Conservation (phyloP, 2,113 vertebrate genomes). For the Acanthochromis polyacanthus region DNA sequence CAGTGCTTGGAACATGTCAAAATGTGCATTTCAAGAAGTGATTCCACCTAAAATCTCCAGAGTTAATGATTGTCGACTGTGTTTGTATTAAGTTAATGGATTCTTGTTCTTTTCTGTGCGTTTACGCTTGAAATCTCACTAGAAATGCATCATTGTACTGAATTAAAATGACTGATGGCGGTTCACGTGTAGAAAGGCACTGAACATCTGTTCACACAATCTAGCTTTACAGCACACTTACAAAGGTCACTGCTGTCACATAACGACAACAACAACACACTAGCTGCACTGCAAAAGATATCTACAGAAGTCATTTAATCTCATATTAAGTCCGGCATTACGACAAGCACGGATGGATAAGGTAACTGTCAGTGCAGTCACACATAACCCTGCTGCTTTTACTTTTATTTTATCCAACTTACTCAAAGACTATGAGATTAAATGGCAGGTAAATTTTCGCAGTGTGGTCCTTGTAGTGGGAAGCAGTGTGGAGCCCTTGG, state of each 20-base stretch:
- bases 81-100: not conserved
- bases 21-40: not conserved
- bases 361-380: not conserved
- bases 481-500: slow-evolving; percentile 66
- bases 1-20: slow-evolving; percentile 13
- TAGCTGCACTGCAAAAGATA: slow-evolving; percentile 57
- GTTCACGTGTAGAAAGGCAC: slow-evolving; percentile 27
- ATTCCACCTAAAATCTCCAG: too few species aligned
- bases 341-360: not conserved
- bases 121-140: slow-evolving; percentile 5
- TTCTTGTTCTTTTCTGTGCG: slow-evolving; percentile 9
- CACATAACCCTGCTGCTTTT: not conserved
- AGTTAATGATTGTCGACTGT: slow-evolving; percentile 25
- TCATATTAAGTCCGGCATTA: slow-evolving; percentile 28
- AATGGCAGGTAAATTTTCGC: slow-evolving; percentile 37
- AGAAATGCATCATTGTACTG: slow-evolving; percentile 21
- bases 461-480: slow-evolving; percentile 79
- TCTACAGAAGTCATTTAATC: slow-evolving; percentile 48
- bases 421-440: slow-evolving; percentile 27
- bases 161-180: slow-evolving; percentile 32
- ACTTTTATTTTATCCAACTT: slow-evolving; percentile 3
- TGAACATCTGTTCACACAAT: slow-evolving; percentile 49
- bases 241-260: slow-evolving; percentile 43
- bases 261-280: slow-evolving; percentile 34
- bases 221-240: slow-evolving; percentile 38